Conservation (phyloP, 2,888 invertebrate species). For the Drosophila quinaria region DNA sequence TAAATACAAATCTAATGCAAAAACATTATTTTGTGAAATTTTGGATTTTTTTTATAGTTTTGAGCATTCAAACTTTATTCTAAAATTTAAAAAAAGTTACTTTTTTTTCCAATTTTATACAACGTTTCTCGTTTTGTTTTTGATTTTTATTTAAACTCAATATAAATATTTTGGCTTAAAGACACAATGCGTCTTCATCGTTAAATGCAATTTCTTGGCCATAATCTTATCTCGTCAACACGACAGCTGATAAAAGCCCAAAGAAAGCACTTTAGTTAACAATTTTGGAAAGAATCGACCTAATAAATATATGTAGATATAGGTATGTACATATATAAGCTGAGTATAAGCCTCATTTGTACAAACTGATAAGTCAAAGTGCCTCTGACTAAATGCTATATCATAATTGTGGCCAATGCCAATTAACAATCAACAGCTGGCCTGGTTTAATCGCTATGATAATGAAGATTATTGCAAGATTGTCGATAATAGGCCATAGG, state of each 20-base stretch:
- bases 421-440: constrained; percentile 22
- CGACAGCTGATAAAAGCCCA: not conserved
- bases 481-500: constrained; percentile 12
- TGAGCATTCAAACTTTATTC: too few relatives aligned
- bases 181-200: constrained; percentile 13
- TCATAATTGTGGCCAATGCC: not conserved
- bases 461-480: constrained; percentile 18
- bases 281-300: not conserved
- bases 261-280: constrained; percentile 6
- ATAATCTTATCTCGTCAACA: constrained; percentile 12
- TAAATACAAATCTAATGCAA: too few relatives aligned
- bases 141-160: not conserved
- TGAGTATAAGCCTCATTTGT: not conserved
- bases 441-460: constrained; percentile 10
- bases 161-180: not conserved
- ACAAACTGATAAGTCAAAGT: constrained; percentile 3
- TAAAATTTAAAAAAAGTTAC: too few relatives aligned
- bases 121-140: too few relatives aligned
- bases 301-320: not conserved
- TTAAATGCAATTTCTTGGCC: constrained; percentile 23
- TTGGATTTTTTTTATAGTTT: too few relatives aligned
- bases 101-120: too few relatives aligned
- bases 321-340: not conserved
- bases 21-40: too few relatives aligned
- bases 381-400: not conserved